A percentile compares a stretch with the other conserved stretches of the same genome.
phyloP scores from a whole-genome alignment of 2,888 invertebrate species.

The Heliconius cydno region DNA sequence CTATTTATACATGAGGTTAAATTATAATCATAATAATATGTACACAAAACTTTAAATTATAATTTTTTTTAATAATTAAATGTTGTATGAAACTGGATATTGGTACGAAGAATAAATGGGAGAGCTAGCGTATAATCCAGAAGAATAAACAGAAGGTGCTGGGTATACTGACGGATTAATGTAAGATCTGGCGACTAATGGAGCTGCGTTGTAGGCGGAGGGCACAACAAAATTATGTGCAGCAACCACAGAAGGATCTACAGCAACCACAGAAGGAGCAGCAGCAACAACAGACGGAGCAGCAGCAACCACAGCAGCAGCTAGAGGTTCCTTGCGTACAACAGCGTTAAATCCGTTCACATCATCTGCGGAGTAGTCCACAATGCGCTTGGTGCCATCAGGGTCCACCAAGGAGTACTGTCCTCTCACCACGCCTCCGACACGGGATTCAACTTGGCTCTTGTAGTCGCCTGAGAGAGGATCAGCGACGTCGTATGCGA shows the following conservation, averaged over 20 bases:
- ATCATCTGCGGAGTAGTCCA: conserved; percentile 81
- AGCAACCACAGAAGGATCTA: conserved; percentile 31
- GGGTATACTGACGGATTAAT: conserved; percentile 31
- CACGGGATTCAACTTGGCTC: conserved; percentile 79
- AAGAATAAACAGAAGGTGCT: conserved; percentile 49
- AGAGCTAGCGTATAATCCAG: neutral
- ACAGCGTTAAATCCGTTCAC: conserved; percentile 82
- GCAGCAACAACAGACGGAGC: conserved; percentile 45
- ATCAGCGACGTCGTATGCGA: conserved; percentile 82
- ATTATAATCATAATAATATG: conserved; percentile 1
- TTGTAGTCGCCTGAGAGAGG: conserved; percentile 82
- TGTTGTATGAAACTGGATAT: conserved; percentile 24
- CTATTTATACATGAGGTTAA: neutral
- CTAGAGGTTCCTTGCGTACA: conserved; percentile 76
- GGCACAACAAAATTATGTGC: conserved; percentile 18
- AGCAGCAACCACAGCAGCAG: conserved; percentile 47
- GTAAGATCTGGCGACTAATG: conserved; percentile 1
- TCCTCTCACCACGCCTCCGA: conserved; percentile 77
- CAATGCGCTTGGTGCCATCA: conserved; percentile 81
- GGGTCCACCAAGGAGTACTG: conserved; percentile 81
- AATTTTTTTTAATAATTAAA: conserved; percentile 15
- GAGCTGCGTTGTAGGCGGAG: neutral
- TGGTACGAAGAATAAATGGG: conserved; percentile 32
- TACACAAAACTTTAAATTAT: neutral
- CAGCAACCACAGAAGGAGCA: conserved; percentile 45